A percentile compares a stretch with the other conserved stretches of the same genome.
Evolutionary conservation across 2,797 vertebrate genomes (phyloP).

Genomic region (Protonibea diacanthus): DNA sequence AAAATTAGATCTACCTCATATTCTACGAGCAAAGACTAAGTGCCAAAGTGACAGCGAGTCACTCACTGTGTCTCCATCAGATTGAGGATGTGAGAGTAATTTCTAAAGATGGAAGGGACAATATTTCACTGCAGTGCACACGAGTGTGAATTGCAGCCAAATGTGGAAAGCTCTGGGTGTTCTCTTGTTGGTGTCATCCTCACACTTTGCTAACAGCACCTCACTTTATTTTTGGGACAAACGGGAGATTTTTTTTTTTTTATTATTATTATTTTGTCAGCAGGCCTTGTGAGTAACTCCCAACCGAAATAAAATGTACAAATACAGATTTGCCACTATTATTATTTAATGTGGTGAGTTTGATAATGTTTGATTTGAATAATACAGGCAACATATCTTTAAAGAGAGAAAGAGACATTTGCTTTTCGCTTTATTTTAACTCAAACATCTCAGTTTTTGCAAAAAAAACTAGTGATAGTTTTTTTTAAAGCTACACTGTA

Average conservation of each 20-base stretch:
- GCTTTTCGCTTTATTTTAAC: not conserved
- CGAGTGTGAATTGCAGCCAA: slow-evolving; percentile 56
- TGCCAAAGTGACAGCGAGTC: slow-evolving; percentile 32
- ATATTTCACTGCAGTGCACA: slow-evolving; percentile 49
- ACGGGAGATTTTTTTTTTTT: slow-evolving; percentile 6
- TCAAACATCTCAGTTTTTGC: not conserved
- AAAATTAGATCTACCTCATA: slow-evolving; percentile 17
- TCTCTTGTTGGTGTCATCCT: slow-evolving; percentile 59
- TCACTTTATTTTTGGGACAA: slow-evolving; percentile 63
- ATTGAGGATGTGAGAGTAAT: slow-evolving; percentile 51
- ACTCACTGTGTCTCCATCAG: slow-evolving; percentile 37
- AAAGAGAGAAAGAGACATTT: not conserved
- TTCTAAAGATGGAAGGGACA: slow-evolving; percentile 57
- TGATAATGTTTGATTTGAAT: not conserved
- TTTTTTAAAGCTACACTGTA: not conserved
- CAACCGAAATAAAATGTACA: not conserved
- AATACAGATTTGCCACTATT: not conserved
- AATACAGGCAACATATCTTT: not conserved
- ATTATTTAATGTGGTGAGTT: not conserved
- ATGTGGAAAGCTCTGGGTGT: slow-evolving; percentile 58
- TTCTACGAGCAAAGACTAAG: slow-evolving; percentile 10
- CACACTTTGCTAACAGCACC: slow-evolving; percentile 60
- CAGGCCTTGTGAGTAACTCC: slow-evolving; percentile 14
- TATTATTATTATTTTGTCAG: slow-evolving; percentile 6
- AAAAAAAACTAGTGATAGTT: too few species aligned